Conservation (phyloP, 2,113 vertebrate genomes). For the Gorsachius goisagi region DNA sequence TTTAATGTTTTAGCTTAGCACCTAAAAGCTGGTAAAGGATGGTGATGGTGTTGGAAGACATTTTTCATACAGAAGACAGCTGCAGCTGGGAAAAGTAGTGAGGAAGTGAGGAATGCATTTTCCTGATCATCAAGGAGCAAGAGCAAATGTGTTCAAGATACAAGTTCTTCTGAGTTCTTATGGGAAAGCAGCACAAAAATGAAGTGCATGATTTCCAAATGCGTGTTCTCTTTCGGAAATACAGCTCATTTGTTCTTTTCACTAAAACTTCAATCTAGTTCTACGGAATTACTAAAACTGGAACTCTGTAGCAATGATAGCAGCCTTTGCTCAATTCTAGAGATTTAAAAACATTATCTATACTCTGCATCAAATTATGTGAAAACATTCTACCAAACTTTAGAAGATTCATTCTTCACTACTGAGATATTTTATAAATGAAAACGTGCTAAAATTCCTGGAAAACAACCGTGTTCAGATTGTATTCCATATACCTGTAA, state of each 20-base stretch:
- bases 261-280: background rate
- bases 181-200: background rate
- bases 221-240: background rate
- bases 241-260: constrained; percentile 14
- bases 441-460: background rate
- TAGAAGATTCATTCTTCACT: background rate
- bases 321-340: background rate
- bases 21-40: background rate
- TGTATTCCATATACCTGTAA: background rate
- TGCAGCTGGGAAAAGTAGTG: background rate
- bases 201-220: background rate
- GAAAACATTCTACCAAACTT: background rate
- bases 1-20: background rate
- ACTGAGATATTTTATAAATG: background rate
- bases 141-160: background rate
- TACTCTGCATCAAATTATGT: background rate
- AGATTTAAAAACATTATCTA: background rate
- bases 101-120: background rate
- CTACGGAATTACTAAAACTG: background rate
- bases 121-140: background rate
- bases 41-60: background rate
- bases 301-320: background rate
- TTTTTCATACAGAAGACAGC: background rate
- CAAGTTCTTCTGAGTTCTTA: background rate
- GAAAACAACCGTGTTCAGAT: background rate